phyloP scores from a whole-genome alignment of 2,888 invertebrate species.

The Orthosia gracilis region DNA sequence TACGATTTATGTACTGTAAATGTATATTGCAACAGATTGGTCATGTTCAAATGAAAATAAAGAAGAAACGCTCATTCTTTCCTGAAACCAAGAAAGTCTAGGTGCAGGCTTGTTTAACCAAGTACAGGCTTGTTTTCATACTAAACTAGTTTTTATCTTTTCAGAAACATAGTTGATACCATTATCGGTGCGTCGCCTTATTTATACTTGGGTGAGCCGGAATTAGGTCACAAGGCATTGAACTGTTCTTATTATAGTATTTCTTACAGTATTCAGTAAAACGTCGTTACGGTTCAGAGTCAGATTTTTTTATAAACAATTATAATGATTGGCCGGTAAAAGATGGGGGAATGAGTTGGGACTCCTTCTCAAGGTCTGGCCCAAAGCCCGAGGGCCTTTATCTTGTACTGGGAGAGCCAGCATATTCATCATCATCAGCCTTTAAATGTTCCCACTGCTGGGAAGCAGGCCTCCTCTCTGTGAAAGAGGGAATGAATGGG shows the following conservation, averaged over 20 bases:
- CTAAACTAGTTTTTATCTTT: constrained; percentile 18
- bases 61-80: background rate
- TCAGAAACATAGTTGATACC: constrained; percentile 4
- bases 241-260: constrained; percentile 19
- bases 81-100: background rate
- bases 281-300: background rate
- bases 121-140: background rate
- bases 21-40: too few species aligned
- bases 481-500: too few species aligned
- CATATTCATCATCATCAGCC: too few species aligned
- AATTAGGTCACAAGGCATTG: constrained; percentile 34
- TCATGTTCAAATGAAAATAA: background rate
- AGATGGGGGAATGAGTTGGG: too few species aligned
- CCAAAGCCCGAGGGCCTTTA: too few species aligned
- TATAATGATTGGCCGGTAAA: background rate
- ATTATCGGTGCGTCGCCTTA: constrained; percentile 7
- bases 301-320: constrained; percentile 9
- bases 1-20: background rate
- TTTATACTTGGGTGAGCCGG: constrained; percentile 7
- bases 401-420: too few species aligned
- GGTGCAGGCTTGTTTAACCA: background rate
- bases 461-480: too few species aligned
- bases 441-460: too few species aligned
- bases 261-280: background rate
- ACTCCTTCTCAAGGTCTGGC: too few species aligned